Base-by-base conservation (phyloP, 2,797 vertebrate genomes). In the Enteromius anoplus region DNA sequence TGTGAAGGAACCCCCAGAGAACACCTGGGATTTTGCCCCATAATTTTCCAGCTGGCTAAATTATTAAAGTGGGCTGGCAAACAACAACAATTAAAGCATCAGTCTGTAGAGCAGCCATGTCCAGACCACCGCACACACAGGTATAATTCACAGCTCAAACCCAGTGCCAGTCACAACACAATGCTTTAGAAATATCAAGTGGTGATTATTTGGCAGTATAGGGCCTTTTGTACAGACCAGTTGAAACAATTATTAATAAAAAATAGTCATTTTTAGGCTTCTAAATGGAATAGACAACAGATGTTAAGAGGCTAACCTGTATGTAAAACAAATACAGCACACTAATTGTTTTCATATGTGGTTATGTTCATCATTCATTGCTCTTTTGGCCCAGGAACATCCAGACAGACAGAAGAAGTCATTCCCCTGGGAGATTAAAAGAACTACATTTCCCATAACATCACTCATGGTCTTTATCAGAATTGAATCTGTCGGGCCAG, bases 401-500 rank as follows among this genome's bases (percentile, higher is more conserved):
- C 14, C 3, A 12, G 23, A 70, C 9, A 23, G 23, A 70, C 4
- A 80, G 51, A 58, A 42, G 5, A 21, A 55, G 5, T 75, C 71
- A 37, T 53, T 75, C 62, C 62, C 71, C 32, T 21, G 10, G 47
- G 45, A 66, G 79, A 72, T 72, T 34, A 47, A 81, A 62, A 45
- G 11, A 75, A 82, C 47, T 75, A 65, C 47, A 66, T 55, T 58
- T 60, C 51, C 85, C 65, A 84, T 29, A 47, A 51, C 26, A 72
- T 72, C 64, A 32, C 60, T 83, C 58, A 47, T 45, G 42, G 62
- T 62, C 65, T 62, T 60, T 42, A 66, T 69, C 68, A 60, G 10
- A 71, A 75, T 85, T 19, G 21, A 76, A 65, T 75, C 53, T 87
- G 78, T 51, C 60, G 40, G 78, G 15, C 26, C 23, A 81, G 78